Evolutionary conservation across 2,113 vertebrate species (phyloP).

Genomic region (Jaculus jaculus): DNA sequence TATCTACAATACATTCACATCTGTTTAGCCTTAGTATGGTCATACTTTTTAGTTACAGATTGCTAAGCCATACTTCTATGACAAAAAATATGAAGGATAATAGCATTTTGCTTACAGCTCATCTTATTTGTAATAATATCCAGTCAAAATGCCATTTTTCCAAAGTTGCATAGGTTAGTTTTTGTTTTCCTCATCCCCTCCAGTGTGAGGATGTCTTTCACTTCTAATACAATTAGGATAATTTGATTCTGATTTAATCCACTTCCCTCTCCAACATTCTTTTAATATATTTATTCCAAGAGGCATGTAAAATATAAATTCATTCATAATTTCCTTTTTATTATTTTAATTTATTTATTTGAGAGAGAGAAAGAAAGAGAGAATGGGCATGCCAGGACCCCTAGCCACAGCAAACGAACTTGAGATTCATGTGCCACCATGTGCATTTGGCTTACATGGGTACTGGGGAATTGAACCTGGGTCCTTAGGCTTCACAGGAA

Average conservation of each 20-base stretch:
- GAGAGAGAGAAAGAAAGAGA: no score
- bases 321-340: not conserved
- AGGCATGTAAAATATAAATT: not conserved
- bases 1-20: not conserved
- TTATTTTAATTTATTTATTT: no score
- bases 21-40: not conserved
- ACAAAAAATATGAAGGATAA: not conserved
- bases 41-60: not conserved
- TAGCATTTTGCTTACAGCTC: not conserved
- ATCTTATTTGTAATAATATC: not conserved
- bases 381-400: no score
- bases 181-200: not conserved
- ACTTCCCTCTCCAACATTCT: not conserved
- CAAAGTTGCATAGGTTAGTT: not conserved
- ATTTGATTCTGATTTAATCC: not conserved
- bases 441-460: no score
- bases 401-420: no score
- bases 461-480: no score
- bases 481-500: no score
- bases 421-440: no score
- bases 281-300: not conserved
- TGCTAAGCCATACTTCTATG: not conserved
- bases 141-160: not conserved
- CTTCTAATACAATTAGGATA: not conserved
- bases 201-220: not conserved